These are phyloP conservation scores for Malurus cyaneus DNA, from an alignment of 2,113 vertebrate genomes.

Conservation along the genomic window DNA sequence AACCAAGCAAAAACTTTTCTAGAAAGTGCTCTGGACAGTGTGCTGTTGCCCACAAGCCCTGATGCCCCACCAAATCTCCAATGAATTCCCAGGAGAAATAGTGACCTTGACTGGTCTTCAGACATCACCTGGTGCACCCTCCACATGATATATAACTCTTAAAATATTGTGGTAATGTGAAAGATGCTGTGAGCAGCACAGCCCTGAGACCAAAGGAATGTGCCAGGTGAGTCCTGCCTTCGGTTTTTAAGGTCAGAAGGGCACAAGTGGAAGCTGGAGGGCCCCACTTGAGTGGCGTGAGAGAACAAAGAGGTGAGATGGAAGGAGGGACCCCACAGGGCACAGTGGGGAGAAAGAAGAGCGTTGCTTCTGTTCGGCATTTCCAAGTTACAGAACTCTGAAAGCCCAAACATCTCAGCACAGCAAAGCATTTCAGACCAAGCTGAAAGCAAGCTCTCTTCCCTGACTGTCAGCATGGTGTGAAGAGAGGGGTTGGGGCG, in stretches of 20 bases:
- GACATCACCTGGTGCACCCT: background rate
- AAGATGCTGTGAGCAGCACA: background rate
- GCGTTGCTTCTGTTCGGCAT: background rate
- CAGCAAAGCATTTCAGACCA: background rate
- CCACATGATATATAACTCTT: background rate
- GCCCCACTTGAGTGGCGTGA: background rate
- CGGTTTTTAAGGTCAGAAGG: background rate
- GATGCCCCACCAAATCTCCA: fast-evolving
- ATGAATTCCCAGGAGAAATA: background rate
- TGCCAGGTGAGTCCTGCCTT: background rate
- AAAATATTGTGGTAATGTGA: background rate
- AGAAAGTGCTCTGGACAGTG: background rate
- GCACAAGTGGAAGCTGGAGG: background rate
- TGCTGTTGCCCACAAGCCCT: background rate
- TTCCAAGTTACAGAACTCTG: background rate
- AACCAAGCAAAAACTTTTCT: background rate
- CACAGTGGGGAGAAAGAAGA: background rate
- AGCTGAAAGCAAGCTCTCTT: background rate
- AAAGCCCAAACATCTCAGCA: background rate
- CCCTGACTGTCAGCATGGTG: background rate
- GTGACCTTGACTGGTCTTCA: background rate
- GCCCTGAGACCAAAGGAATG: background rate
- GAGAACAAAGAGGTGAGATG: background rate
- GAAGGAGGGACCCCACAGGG: background rate
- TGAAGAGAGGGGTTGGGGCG: fast-evolving